phyloP scores from a whole-genome alignment of 1,140 invertebrate species.

The Drosophila sproati region DNA sequence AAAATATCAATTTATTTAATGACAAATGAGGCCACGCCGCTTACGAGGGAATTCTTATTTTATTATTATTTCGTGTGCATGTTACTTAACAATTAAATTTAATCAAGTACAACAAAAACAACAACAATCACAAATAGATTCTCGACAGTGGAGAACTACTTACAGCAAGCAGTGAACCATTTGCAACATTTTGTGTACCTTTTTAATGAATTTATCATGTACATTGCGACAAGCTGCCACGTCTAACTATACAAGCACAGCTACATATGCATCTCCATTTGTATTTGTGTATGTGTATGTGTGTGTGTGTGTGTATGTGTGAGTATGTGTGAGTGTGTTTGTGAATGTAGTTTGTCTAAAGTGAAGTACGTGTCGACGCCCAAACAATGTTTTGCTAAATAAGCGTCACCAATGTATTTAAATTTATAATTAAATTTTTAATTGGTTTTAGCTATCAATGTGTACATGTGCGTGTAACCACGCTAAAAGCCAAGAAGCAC shows the following conservation, averaged over 20 bases:
- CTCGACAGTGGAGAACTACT: constrained; percentile 21
- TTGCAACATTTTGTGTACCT: constrained; percentile 73
- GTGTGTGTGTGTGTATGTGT: neutral
- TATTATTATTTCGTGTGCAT: constrained; percentile 47
- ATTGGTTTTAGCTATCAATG: constrained; percentile 51
- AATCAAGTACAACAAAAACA: constrained; percentile 67
- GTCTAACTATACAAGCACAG: constrained; percentile 12
- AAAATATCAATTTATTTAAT: neutral
- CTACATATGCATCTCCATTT: constrained; percentile 1
- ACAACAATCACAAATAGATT: constrained; percentile 25
- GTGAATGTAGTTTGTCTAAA: constrained; percentile 9
- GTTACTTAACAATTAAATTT: constrained; percentile 74
- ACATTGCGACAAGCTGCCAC: constrained; percentile 71
- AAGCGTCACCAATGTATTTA: constrained; percentile 49
- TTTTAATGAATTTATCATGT: constrained; percentile 82
- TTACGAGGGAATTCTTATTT: neutral
- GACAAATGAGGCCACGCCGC: neutral
- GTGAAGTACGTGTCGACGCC: constrained; percentile 36
- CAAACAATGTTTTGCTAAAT: constrained; percentile 52
- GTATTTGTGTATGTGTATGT: constrained; percentile 13
- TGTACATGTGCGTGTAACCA: constrained; percentile 10
- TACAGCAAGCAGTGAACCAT: constrained; percentile 51
- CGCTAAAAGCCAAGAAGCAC: constrained; percentile 55
- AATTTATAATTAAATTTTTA: constrained; percentile 74
- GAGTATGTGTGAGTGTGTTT: constrained; percentile 10